Percentiles rank a stretch among this genome's conserved stretches.
phyloP scores from a whole-genome alignment of 2,113 vertebrate genomes.

The Oriolus oriolus region DNA sequence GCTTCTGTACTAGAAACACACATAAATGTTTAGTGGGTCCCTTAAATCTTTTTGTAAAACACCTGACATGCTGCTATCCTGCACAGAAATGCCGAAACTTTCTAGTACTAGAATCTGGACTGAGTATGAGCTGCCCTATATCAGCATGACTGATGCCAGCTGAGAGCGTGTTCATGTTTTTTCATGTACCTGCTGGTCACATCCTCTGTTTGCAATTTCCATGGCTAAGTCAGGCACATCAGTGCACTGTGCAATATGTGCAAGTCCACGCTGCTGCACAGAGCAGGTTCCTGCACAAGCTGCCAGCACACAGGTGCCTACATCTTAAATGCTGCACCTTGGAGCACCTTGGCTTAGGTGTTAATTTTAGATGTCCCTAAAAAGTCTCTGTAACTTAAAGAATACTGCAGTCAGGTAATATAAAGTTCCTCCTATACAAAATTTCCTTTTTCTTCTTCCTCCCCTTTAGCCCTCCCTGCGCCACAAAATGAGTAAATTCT shows the following conservation, averaged over 20 bases:
- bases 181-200: background rate
- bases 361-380: background rate
- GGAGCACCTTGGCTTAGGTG: background rate
- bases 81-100: background rate
- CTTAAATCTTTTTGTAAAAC: background rate
- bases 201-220: background rate
- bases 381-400: background rate
- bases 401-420: background rate
- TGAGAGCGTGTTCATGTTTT: background rate
- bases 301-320: background rate
- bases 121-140: background rate
- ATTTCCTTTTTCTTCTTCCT: background rate
- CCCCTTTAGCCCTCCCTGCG: background rate
- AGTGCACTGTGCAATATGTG: fast-evolving
- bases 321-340: background rate
- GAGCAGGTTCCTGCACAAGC: background rate
- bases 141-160: background rate
- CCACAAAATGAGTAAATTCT: background rate
- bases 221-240: background rate
- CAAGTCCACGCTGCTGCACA: background rate
- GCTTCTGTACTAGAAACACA: background rate
- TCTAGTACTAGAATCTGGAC: background rate
- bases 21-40: background rate
- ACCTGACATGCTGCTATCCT: background rate
- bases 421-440: background rate